These are phyloP conservation scores for Rhynchomys soricoides DNA, from an alignment of 2,113 vertebrate genomes.

Conservation along the genomic window DNA sequence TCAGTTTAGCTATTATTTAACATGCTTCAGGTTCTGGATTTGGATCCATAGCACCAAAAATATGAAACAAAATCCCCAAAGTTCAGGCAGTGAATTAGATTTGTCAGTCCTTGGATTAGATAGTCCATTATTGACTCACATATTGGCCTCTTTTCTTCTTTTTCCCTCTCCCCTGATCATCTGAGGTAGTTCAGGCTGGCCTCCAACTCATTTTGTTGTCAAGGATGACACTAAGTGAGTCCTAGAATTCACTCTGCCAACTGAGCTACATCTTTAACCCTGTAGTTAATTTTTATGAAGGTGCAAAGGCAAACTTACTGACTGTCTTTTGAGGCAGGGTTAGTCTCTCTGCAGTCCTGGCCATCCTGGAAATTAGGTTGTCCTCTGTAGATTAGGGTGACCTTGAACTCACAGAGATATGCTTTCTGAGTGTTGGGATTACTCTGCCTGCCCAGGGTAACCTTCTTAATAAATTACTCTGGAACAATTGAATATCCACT, in stretches of 20 bases:
- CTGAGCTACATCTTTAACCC: background rate
- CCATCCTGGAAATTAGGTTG: background rate
- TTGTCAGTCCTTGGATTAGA: background rate
- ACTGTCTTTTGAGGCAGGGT: background rate
- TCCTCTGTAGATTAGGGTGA: background rate
- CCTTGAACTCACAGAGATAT: background rate
- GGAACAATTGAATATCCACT: background rate
- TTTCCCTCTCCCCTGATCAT: background rate
- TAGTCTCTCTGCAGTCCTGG: background rate
- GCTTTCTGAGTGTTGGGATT: background rate
- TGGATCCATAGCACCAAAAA: background rate
- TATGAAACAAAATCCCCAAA: background rate
- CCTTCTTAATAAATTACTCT: background rate
- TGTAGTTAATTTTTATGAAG: background rate
- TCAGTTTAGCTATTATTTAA: background rate
- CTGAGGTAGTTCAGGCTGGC: background rate
- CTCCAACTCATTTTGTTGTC: background rate
- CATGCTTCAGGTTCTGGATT: background rate
- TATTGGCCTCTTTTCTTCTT: background rate
- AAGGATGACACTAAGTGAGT: background rate
- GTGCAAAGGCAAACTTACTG: background rate
- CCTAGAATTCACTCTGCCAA: background rate
- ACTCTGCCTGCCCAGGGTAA: background rate
- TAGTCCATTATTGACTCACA: background rate
- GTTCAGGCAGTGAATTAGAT: background rate